Percentiles rank a stretch among this genome's conserved stretches.
phyloP scores from a whole-genome alignment of 2,888 invertebrate genomes.

The Harpalus rubripes region DNA sequence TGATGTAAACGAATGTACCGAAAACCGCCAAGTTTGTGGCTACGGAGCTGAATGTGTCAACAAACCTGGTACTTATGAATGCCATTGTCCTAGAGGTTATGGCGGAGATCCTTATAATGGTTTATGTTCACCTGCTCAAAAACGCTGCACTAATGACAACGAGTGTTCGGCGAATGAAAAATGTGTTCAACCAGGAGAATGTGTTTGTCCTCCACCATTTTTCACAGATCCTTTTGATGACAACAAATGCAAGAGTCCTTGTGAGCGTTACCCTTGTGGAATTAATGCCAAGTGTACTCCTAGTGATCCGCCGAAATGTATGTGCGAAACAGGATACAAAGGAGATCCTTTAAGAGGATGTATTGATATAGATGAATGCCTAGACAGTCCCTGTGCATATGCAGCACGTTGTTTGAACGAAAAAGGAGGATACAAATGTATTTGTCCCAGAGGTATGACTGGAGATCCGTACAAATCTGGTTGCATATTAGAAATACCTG shows the following conservation, averaged over 20 bases:
- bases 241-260: slow-evolving; percentile 94
- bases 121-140: slow-evolving; percentile 89
- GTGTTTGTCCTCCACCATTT: slow-evolving; percentile 94
- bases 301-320: slow-evolving; percentile 92
- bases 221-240: slow-evolving; percentile 90
- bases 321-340: slow-evolving; percentile 92
- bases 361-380: slow-evolving; percentile 92
- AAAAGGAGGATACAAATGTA: slow-evolving; percentile 91
- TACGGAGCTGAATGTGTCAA: slow-evolving; percentile 93
- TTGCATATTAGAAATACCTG: slow-evolving; percentile 82
- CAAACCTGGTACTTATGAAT: slow-evolving; percentile 87
- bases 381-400: slow-evolving; percentile 90
- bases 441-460: slow-evolving; percentile 89
- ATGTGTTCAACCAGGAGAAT: slow-evolving; percentile 94
- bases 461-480: slow-evolving; percentile 93
- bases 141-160: slow-evolving; percentile 88
- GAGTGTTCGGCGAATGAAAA: slow-evolving; percentile 93
- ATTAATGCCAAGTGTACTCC: slow-evolving; percentile 94
- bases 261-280: slow-evolving; percentile 93
- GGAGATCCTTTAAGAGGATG: slow-evolving; percentile 93
- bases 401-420: slow-evolving; percentile 94
- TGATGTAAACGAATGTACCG: slow-evolving; percentile 91
- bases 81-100: slow-evolving; percentile 90
- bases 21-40: slow-evolving; percentile 88
- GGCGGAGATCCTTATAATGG: slow-evolving; percentile 90